phyloP scores from a whole-genome alignment of 2,888 invertebrate species.

The Epinotia bilunana region DNA sequence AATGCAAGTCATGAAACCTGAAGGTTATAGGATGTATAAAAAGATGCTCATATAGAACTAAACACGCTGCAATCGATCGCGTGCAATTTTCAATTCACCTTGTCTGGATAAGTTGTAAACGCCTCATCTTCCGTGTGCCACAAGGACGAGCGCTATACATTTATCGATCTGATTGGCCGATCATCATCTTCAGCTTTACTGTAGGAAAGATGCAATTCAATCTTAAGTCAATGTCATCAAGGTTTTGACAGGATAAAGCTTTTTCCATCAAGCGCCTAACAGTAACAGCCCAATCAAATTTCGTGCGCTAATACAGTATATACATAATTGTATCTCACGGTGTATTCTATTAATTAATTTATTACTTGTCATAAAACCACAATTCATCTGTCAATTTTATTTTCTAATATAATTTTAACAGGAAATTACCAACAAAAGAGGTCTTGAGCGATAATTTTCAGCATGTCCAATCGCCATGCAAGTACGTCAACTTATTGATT shows the following conservation, averaged over 20 bases:
- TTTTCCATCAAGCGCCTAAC: too few species aligned
- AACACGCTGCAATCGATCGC: not conserved
- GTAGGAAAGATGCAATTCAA: too few species aligned
- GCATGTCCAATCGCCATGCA: not conserved
- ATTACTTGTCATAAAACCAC: too few species aligned
- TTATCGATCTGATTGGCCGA: not conserved
- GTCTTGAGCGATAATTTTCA: not conserved
- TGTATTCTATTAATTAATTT: too few species aligned
- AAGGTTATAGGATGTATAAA: not conserved
- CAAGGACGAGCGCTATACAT: conserved; percentile 9
- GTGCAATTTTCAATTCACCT: conserved; percentile 20
- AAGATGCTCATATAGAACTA: not conserved
- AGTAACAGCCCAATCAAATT: too few species aligned
- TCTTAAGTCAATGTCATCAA: too few species aligned
- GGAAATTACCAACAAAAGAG: not conserved
- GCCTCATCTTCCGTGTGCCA: conserved; percentile 1
- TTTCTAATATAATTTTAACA: not conserved
- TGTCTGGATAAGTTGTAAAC: conserved; percentile 1
- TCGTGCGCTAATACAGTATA: too few species aligned
- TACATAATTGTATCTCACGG: too few species aligned
- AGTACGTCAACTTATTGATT: conserved; percentile 1
- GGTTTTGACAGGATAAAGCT: too few species aligned
- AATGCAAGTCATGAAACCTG: not conserved
- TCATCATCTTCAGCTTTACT: not conserved
- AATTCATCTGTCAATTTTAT: not conserved